These are phyloP conservation scores for Lysandra bellargus DNA, from an alignment of 2,888 invertebrate genomes.

Conservation along the genomic window DNA sequence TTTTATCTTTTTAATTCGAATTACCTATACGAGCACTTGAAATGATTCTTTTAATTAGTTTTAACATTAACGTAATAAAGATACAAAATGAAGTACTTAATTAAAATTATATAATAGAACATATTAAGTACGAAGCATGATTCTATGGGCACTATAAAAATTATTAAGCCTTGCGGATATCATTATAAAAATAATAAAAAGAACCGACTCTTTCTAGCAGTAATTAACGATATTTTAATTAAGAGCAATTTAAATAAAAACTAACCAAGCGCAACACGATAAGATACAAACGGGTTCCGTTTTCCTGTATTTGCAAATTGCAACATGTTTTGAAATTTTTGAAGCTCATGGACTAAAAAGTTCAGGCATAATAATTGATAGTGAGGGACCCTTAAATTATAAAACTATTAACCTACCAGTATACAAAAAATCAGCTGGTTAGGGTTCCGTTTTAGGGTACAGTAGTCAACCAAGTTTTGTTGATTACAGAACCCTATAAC, in stretches of 20 bases:
- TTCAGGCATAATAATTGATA: too few relatives aligned
- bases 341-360: too few relatives aligned
- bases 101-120: neutral
- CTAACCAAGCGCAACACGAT: neutral
- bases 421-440: too few relatives aligned
- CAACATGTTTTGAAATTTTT: neutral
- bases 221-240: slow-evolving; percentile 31
- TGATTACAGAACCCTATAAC: too few relatives aligned
- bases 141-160: slow-evolving; percentile 16
- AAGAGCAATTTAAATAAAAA: slow-evolving; percentile 29
- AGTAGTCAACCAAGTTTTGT: too few relatives aligned
- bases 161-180: slow-evolving; percentile 16
- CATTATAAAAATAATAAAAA: slow-evolving; percentile 25
- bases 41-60: neutral
- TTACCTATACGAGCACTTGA: neutral
- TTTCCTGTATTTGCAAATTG: neutral
- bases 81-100: neutral
- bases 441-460: too few relatives aligned
- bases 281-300: neutral
- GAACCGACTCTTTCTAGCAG: slow-evolving; percentile 13
- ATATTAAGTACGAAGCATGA: neutral
- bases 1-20: neutral
- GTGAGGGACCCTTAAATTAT: too few relatives aligned
- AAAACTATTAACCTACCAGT: too few relatives aligned
- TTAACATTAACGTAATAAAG: neutral